Percentiles rank a stretch among this genome's conserved stretches.
Evolutionary conservation across 2,888 invertebrate species (phyloP).

Genomic region (Plebejus anna): DNA sequence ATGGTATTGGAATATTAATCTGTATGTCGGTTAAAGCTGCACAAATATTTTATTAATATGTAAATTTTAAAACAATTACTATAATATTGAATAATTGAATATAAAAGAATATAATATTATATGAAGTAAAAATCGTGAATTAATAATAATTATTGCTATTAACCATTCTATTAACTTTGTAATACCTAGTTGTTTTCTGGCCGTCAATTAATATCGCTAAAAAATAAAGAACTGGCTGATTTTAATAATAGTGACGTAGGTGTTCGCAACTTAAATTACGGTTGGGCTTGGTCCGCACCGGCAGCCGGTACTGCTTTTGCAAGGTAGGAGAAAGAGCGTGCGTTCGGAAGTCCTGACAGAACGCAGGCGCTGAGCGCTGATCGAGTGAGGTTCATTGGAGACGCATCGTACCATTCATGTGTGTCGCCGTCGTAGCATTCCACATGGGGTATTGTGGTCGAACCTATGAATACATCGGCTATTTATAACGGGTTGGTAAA

Average conservation of each 20-base stretch:
- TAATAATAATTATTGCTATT: background rate
- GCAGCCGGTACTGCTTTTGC: conserved; percentile 73
- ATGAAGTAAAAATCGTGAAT: background rate
- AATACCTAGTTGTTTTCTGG: background rate
- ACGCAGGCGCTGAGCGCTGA: conserved; percentile 91
- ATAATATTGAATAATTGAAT: background rate
- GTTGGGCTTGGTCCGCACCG: conserved; percentile 67
- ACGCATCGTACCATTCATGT: conserved; percentile 84
- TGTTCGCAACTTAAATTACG: background rate
- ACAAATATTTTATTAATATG: background rate
- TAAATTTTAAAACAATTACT: background rate
- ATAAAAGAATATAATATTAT: too few relatives aligned
- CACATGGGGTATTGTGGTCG: conserved; percentile 85
- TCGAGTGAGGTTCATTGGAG: conserved; percentile 89
- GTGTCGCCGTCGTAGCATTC: conserved; percentile 87
- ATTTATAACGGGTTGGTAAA: background rate
- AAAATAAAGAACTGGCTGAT: conserved; percentile 20
- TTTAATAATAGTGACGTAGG: background rate
- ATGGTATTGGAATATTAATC: background rate
- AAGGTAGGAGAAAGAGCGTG: conserved; percentile 82
- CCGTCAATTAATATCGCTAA: background rate
- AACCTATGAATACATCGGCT: conserved; percentile 63
- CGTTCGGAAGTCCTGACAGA: conserved; percentile 84
- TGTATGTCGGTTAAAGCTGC: background rate
- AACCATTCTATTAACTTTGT: background rate